Conservation (phyloP, 2,113 vertebrate species). For the Silurus meridionalis region DNA sequence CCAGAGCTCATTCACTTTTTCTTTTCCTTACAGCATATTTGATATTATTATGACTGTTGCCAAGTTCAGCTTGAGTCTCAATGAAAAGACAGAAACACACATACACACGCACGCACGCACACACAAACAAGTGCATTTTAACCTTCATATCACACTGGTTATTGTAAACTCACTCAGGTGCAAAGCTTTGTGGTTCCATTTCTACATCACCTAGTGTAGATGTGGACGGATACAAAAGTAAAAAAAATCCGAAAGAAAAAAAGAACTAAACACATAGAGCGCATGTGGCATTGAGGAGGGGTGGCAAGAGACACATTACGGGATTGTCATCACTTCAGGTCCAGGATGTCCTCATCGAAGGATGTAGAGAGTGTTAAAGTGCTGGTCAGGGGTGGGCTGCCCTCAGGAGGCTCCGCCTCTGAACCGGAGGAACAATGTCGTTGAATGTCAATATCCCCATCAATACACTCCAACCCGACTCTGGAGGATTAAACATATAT, state of each 20-base stretch:
- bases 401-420: slow-evolving; percentile 74
- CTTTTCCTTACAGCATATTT: slow-evolving; percentile 6
- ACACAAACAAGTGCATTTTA: slow-evolving; percentile 32
- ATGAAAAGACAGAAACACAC: slow-evolving; percentile 48
- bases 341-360: slow-evolving; percentile 89
- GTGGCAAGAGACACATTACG: slow-evolving; percentile 54
- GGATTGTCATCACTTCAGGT: slow-evolving; percentile 89
- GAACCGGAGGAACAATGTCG: slow-evolving; percentile 73
- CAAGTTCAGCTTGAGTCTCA: slow-evolving; percentile 30
- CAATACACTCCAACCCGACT: slow-evolving; percentile 77
- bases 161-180: slow-evolving; percentile 51
- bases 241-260: slow-evolving; percentile 46
- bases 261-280: slow-evolving; percentile 45
- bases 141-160: slow-evolving; percentile 25
- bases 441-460: slow-evolving; percentile 76
- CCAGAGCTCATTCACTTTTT: neutral
- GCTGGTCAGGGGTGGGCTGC: slow-evolving; percentile 73
- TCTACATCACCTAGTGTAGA: slow-evolving; percentile 48
- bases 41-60: neutral
- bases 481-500: slow-evolving; percentile 65
- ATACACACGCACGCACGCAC: slow-evolving; percentile 34
- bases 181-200: slow-evolving; percentile 52
- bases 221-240: slow-evolving; percentile 46
- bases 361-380: slow-evolving; percentile 78
- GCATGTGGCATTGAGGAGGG: slow-evolving; percentile 52